Base-by-base conservation (phyloP, 2,113 vertebrate genomes). In the Paralichthys olivaceus region DNA sequence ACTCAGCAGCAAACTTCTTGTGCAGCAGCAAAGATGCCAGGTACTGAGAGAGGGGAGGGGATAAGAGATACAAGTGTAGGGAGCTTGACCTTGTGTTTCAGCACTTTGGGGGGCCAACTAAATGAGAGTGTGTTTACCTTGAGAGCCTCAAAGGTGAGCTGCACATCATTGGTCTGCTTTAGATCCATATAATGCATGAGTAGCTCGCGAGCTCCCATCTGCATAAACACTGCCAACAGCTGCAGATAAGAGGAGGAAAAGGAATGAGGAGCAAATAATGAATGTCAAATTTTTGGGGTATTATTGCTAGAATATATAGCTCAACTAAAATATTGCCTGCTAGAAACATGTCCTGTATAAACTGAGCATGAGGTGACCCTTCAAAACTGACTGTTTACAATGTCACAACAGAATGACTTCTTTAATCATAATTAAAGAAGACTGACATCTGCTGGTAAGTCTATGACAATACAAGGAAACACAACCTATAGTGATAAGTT, bases 1-100 rank as follows among this genome's bases (percentile, higher is more conserved):
- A 99, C 90, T 99, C 98, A 0, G 98, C 98, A 22, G 98, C 98
- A 95, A 99, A 99, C 88, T 99, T 99, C 89, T 99, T 99, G 91
- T 99, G 98, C 45, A 99, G 95, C 78, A 99, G 93, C 84, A 99
- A 86, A n/a, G 98, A 99, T 29, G 98, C 98, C 77, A 99, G 92
- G 84, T 99, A 98, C 98, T 99, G 87, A 7, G 77, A 56, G 86
- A 8, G 75, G 49, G 45, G 6, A 45, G 5, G 26, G 28, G 15
- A 28, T 13, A 9, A 64, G 23, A 83, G 2, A 19, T 7, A 23
- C 14, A 6, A 60, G 3, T 5, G 1, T 20, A 3, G 60, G 22
- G 5, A 67, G n/a, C 7, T 54, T 45, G 7, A 20, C 17, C 22
- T 37, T 69, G n/a, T 2, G 0, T 32, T 64, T 34, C 1, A 15